Conservation (phyloP, 1,140 invertebrate species). For the Drosophila pallidifrons region DNA sequence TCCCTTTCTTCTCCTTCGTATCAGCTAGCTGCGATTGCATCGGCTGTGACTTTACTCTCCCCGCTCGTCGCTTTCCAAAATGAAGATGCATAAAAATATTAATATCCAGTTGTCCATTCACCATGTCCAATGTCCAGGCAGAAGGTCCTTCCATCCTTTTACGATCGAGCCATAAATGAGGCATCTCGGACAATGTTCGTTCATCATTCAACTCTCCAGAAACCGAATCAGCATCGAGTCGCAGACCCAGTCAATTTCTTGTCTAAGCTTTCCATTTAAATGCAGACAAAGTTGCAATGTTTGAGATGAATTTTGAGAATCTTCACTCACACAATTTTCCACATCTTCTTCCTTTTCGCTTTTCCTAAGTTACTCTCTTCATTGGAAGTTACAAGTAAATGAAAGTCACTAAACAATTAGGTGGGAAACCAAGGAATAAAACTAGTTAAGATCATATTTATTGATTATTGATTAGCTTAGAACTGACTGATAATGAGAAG, state of each 20-base stretch:
- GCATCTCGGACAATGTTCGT: conserved; percentile 7
- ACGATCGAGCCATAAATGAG: conserved; percentile 60
- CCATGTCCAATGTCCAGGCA: background rate
- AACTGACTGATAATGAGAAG: too few relatives aligned
- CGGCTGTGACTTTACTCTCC: conserved; percentile 48
- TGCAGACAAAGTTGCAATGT: too few relatives aligned
- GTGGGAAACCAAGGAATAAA: too few relatives aligned
- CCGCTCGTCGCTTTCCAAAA: conserved; percentile 16
- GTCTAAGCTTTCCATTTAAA: background rate
- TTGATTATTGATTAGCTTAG: too few relatives aligned
- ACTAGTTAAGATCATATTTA: too few relatives aligned
- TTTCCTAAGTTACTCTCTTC: too few relatives aligned
- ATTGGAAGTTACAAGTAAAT: too few relatives aligned
- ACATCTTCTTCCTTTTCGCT: too few relatives aligned
- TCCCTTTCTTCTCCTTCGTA: background rate
- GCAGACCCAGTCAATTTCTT: background rate
- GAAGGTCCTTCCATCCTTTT: conserved; percentile 39
- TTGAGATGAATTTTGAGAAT: too few relatives aligned
- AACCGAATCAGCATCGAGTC: too few relatives aligned
- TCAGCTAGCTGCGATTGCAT: conserved; percentile 45
- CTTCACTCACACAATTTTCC: too few relatives aligned
- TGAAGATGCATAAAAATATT: conserved; percentile 71
- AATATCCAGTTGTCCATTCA: conserved; percentile 60
- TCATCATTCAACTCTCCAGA: background rate
- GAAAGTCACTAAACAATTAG: too few relatives aligned